A percentile compares a stretch with the other conserved stretches of the same genome.
phyloP scores from a whole-genome alignment of 2,797 vertebrate genomes.

The Chaetophractus vellerosus region DNA sequence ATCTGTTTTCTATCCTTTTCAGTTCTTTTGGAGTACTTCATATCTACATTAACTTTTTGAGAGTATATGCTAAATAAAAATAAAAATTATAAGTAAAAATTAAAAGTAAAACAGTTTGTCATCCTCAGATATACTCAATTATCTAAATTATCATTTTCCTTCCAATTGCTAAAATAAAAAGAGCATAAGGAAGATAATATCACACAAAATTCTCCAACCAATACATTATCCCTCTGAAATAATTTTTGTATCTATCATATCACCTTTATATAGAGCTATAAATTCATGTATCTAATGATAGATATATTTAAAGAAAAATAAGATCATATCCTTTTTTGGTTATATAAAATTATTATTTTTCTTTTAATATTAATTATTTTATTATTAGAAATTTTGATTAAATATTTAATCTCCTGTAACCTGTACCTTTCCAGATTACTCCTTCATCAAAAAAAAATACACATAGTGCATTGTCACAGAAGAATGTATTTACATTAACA shows the following conservation, averaged over 20 bases:
- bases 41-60: neutral
- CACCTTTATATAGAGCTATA: neutral
- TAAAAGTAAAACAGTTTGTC: neutral
- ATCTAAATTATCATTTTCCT: neutral
- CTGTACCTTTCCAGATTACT: neutral
- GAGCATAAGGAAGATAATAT: neutral
- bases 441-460: neutral
- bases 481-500: neutral
- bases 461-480: neutral
- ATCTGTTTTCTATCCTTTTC: neutral
- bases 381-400: neutral
- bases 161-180: neutral
- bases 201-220: neutral
- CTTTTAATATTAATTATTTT: neutral
- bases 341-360: neutral
- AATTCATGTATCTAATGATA: neutral
- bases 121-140: neutral
- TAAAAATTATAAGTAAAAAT: conserved; percentile 33
- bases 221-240: neutral
- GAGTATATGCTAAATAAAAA: neutral
- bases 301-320: neutral
- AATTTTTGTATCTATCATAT: neutral
- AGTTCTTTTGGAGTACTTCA: neutral
- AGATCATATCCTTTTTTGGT: neutral
- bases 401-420: neutral